Evolutionary conservation across 2,888 invertebrate species (phyloP).

Genomic region (Lasiommata megera): DNA sequence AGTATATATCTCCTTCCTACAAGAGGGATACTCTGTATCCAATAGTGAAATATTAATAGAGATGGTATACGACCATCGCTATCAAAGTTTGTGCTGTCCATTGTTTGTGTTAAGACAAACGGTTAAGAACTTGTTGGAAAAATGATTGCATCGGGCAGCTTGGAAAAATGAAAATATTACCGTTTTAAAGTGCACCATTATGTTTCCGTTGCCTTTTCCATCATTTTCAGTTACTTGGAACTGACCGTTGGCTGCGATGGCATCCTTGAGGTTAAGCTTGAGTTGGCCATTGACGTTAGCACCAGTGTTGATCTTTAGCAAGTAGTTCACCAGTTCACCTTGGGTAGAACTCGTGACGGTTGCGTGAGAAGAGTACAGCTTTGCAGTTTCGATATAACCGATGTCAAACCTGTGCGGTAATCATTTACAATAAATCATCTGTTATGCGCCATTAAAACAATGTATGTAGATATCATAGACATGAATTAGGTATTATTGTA

Average conservation of each 20-base stretch:
- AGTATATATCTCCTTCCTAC: too few relatives aligned
- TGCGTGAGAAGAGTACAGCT: conserved; percentile 75
- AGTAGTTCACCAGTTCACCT: conserved; percentile 77
- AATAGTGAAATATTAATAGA: too few relatives aligned
- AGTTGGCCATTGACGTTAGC: conserved; percentile 70
- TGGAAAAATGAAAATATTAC: conserved; percentile 38
- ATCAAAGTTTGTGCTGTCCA: too few relatives aligned
- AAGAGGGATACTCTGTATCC: too few relatives aligned
- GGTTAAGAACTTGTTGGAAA: too few relatives aligned
- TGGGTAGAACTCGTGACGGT: conserved; percentile 64
- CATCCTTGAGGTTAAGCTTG: conserved; percentile 82
- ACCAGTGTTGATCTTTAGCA: conserved; percentile 70
- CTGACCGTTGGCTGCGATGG: conserved; percentile 83
- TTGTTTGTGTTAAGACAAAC: too few relatives aligned
- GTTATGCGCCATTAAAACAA: too few relatives aligned
- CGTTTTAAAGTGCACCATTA: conserved; percentile 82
- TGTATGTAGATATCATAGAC: too few relatives aligned
- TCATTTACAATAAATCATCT: background rate
- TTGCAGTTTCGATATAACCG: conserved; percentile 63
- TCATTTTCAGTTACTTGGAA: conserved; percentile 81
- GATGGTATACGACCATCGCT: too few relatives aligned
- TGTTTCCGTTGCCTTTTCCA: conserved; percentile 83
- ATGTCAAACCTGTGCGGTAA: conserved; percentile 62
- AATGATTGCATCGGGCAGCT: too few relatives aligned
- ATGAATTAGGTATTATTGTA: too few relatives aligned